Conservation (phyloP, 2,888 invertebrate species). For the Vesta saturnalis region DNA sequence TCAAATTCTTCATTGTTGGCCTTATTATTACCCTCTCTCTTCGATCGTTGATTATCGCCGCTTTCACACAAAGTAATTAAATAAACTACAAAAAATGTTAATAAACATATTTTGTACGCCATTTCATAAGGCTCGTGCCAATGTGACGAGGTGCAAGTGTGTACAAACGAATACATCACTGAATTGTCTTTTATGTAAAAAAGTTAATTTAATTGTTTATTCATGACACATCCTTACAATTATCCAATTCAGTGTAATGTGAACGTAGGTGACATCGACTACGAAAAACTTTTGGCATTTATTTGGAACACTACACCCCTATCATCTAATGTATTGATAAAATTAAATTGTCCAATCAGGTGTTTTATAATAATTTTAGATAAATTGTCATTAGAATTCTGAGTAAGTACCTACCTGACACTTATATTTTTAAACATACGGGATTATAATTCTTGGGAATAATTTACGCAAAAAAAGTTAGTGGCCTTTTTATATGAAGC, state of each 20-base stretch:
- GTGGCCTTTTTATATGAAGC: too few species aligned
- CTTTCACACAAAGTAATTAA: conserved; percentile 1
- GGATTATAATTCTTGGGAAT: too few species aligned
- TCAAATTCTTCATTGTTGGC: conserved; percentile 59
- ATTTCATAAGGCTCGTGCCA: background rate
- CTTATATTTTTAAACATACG: background rate
- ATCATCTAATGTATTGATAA: background rate
- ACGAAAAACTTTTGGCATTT: conserved; percentile 3
- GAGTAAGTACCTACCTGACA: background rate
- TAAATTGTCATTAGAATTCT: background rate
- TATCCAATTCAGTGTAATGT: conserved; percentile 11
- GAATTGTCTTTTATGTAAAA: conserved; percentile 19
- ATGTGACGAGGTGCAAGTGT: background rate
- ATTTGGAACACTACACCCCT: conserved; percentile 11
- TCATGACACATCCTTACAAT: conserved; percentile 15
- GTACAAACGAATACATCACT: background rate
- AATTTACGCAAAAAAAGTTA: too few species aligned
- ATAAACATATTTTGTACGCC: conserved; percentile 12
- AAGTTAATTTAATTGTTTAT: conserved; percentile 20
- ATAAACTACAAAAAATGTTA: conserved; percentile 13
- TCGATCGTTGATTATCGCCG: background rate
- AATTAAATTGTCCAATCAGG: background rate
- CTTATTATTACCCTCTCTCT: conserved; percentile 44
- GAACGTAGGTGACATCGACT: background rate
- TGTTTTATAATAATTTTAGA: background rate